These are phyloP conservation scores for Xerus inauris DNA, from an alignment of 2,113 vertebrate genomes.

Conservation along the genomic window DNA sequence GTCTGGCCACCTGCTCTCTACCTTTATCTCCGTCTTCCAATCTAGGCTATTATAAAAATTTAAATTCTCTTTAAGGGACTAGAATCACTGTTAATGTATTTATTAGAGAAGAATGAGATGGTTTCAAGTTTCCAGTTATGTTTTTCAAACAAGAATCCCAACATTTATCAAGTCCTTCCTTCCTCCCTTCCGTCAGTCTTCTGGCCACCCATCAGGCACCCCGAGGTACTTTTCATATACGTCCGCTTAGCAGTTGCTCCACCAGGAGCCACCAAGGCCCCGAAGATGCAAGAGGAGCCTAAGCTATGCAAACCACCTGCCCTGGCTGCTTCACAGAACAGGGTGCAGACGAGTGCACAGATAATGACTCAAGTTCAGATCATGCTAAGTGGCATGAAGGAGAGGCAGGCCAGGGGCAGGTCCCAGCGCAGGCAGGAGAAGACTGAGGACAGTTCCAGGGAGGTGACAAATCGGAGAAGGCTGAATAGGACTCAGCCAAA, in stretches of 20 bases:
- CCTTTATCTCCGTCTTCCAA: not conserved
- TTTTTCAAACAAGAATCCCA: not conserved
- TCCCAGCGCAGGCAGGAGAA: fast-evolving
- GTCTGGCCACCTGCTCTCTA: not conserved
- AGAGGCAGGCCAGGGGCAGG: not conserved
- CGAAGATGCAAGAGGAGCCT: not conserved
- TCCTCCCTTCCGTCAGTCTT: too few species aligned
- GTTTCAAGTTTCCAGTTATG: not conserved
- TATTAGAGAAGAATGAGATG: fast-evolving
- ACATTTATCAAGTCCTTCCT: not conserved
- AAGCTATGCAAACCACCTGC: too few species aligned
- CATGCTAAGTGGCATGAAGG: not conserved
- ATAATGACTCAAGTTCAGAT: not conserved
- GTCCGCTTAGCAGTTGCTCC: fast-evolving
- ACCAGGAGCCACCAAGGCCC: not conserved
- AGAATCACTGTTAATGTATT: not conserved
- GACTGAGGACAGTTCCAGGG: fast-evolving
- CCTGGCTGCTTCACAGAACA: fast-evolving
- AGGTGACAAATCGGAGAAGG: fast-evolving
- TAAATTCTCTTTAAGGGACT: not conserved
- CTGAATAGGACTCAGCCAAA: not conserved
- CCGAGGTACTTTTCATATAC: fast-evolving
- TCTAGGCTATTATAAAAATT: not conserved
- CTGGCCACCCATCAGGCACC: too few species aligned
- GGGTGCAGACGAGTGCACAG: fast-evolving